Evolutionary conservation across 2,888 invertebrate genomes (phyloP), one percentile per base, ranked within the genome.

Genomic region (Lasioglossum leucozonium): DNA sequence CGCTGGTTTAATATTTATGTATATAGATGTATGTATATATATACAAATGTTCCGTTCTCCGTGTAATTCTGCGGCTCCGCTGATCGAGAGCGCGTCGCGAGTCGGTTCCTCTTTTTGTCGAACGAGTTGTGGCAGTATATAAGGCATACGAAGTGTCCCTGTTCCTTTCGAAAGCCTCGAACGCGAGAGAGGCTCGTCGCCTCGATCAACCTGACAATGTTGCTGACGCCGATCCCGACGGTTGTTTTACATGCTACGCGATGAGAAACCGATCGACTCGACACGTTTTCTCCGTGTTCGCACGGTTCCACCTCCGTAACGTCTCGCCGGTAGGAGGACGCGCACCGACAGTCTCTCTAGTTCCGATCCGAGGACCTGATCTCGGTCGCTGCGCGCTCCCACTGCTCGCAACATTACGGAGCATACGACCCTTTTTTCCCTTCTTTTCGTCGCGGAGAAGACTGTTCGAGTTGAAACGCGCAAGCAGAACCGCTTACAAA

Each of bases 101-200:
- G 79, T 91, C 77, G 77, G 89, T 86, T 91, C 81, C 90, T 87
- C 87, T 87, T 71, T 76, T 51, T n/a, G 58, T 71, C 58, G 51
- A 65, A 77, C 81, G 58, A 89, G 74, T 77, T 81, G 84, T 91
- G 90, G 90, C 90, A 90, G 90, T 90, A 89, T 79, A 82, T 90
- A 90, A 89, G 90, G 89, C 91, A 89, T 91, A 82, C 81, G 75
- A 79, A 85, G 86, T 85, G 78, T 89, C 75, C 34, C 34, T 77
- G 67, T 65, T 62, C 58, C 65, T 65, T 30, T n/a, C 69, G 16
- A 62, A 34, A 73, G 47, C 34, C 47, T 51, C 30, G n/a, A 26
- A 30, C 6, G 30, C 58, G 58, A 26, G 13, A 2, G 26, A 72
- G 58, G 51, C 72, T 67, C 40, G 74, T 67, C 40, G 74, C 42